Evolutionary conservation across 2,113 vertebrate species (phyloP).

Genomic region (Pomatorhinus ruficollis): DNA sequence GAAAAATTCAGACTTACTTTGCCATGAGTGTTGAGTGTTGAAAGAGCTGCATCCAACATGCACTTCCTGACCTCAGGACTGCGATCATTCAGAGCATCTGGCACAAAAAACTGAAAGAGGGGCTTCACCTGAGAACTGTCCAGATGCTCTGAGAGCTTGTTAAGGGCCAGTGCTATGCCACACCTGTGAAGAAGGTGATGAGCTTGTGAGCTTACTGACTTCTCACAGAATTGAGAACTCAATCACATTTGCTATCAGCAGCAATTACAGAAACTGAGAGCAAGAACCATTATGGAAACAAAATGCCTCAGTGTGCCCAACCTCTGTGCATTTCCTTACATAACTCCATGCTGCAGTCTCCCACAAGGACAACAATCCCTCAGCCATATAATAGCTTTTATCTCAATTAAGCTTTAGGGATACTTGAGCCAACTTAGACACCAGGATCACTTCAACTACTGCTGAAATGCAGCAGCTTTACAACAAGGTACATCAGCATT

Average conservation of each 20-base stretch:
- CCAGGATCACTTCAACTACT: background rate
- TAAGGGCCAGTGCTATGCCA: conserved; percentile 92
- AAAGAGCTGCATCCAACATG: conserved; percentile 95
- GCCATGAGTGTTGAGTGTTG: conserved; percentile 93
- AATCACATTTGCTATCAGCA: background rate
- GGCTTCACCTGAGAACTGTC: conserved; percentile 91
- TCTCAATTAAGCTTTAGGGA: background rate
- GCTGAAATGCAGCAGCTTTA: background rate
- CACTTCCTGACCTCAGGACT: conserved; percentile 91
- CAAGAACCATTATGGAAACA: background rate
- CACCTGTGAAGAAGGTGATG: conserved; percentile 75
- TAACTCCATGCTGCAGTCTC: background rate
- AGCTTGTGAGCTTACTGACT: background rate
- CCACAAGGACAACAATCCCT: background rate
- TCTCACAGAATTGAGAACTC: background rate
- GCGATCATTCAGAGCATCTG: conserved; percentile 95
- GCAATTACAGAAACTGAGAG: background rate
- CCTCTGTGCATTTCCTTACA: background rate
- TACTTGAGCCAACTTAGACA: background rate
- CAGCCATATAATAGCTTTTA: background rate
- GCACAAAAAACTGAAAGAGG: conserved; percentile 96
- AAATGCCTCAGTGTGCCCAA: background rate
- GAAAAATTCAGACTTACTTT: conserved; percentile 78
- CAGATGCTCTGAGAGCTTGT: conserved; percentile 91
- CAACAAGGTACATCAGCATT: background rate